A percentile compares a stretch with the other conserved stretches of the same genome.
These are phyloP conservation scores for Peucedramus taeniatus DNA, from an alignment of 2,113 vertebrate species.

Conservation along the genomic window DNA sequence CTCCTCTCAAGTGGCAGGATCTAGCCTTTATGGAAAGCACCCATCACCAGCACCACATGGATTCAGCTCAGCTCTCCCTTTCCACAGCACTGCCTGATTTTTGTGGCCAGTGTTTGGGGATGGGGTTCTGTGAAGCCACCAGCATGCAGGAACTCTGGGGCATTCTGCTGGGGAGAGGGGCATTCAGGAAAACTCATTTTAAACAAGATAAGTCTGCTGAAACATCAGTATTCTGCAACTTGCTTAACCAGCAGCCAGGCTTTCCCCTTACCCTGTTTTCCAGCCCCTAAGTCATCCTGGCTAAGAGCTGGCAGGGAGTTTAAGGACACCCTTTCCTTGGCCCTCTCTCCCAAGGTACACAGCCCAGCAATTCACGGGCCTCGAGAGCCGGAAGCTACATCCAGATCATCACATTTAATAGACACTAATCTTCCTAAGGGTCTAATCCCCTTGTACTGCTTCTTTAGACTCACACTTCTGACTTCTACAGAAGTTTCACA, in stretches of 20 bases:
- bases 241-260: neutral
- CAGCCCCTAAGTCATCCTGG: neutral
- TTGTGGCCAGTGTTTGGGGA: neutral
- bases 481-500: neutral
- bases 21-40: neutral
- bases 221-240: neutral
- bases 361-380: neutral
- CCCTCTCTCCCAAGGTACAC: neutral
- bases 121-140: neutral
- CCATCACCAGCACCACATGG: neutral
- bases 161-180: neutral
- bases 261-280: neutral
- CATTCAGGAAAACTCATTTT: neutral
- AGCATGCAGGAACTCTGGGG: accelerated
- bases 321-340: neutral
- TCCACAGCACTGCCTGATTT: neutral
- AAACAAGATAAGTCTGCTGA: neutral
- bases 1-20: neutral
- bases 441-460: conserved; percentile 32
- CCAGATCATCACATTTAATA: conserved; percentile 45
- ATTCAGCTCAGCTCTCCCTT: neutral
- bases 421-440: conserved; percentile 45
- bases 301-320: neutral
- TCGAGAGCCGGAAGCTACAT: neutral
- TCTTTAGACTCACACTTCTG: neutral